Base-by-base conservation (phyloP, 2,888 invertebrate genomes). In the Suillia variegata region DNA sequence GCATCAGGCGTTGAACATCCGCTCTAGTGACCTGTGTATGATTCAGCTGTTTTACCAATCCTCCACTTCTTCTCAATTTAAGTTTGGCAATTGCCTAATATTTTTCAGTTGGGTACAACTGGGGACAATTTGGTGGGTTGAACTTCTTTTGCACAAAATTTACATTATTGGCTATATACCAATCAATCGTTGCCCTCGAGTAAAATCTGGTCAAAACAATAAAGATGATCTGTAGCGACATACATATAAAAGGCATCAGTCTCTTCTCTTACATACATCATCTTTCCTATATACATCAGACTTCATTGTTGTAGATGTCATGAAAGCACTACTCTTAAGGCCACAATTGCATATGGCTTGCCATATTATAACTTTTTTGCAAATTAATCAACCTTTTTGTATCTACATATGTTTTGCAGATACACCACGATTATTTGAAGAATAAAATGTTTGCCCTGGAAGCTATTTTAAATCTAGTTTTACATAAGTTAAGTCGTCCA, bases 321-420 rank as follows among this genome's bases (percentile, higher is more conserved):
- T 20, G n/a, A 52, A 52, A 2, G 52, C 33, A 20, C 52, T 18
- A 52, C 52, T 52, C 34, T 52, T 52, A 52, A 18, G 34, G 18
- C 52, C 52, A 52, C 52, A 52, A 20, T 20, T 31, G 26, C 52
- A 52, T 18, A 52, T 52, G 33, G 52, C 52, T 18, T 52, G 34
- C n/a, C 52, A 52, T 4, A 34, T 21, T n/a, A 21, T 49, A 5
- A 26, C 10, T 26, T 26, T 26, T 26, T 26, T 26, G 26, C 26
- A 10, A 26, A 26, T 26, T 26, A 6, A 10, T 10, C 26, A 10
- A 26, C 26, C 10, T 26, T 26, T 26, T 6, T 10, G 10, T 26
- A 26, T 26, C 10, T n/a, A n/a, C n/a, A n/a, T 26, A 26, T 26
- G 10, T 26, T 26, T 26, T 26, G 26, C 5, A 10, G 10, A 10